Conservation (phyloP, 2,888 invertebrate species). For the Chymomyza caudatula region DNA sequence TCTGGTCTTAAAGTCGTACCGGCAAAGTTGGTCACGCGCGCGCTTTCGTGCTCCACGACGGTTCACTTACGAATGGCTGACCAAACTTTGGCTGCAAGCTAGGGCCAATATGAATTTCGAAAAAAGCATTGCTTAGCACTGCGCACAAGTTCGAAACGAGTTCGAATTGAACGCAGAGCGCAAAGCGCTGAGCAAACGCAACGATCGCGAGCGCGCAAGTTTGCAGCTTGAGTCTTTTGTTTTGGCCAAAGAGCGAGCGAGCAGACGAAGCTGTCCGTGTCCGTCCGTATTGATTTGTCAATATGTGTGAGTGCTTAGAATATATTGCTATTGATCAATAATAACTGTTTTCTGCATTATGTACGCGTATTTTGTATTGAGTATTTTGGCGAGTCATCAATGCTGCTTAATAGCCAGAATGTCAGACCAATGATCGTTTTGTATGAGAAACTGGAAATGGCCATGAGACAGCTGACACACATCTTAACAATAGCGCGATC, state of each 20-base stretch:
- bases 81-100: slow-evolving; percentile 7
- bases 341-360: slow-evolving; percentile 53
- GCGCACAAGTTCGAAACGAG: slow-evolving; percentile 5
- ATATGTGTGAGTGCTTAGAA: slow-evolving; percentile 40
- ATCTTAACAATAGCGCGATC: not conserved
- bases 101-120: not conserved
- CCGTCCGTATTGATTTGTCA: not conserved
- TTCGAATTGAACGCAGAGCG: slow-evolving; percentile 6
- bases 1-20: not conserved
- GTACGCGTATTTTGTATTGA: not conserved
- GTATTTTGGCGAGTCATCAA: not conserved
- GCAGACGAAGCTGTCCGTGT: not conserved
- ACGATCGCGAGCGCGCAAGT: slow-evolving; percentile 36
- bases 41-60: slow-evolving; percentile 59
- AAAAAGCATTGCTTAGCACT: not conserved
- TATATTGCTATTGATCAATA: slow-evolving; percentile 60
- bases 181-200: not conserved
- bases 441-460: not conserved
- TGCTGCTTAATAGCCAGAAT: slow-evolving; percentile 10
- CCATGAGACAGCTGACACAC: not conserved
- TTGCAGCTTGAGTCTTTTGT: slow-evolving; percentile 55
- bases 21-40: slow-evolving; percentile 18
- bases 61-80: slow-evolving; percentile 52
- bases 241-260: slow-evolving; percentile 3
- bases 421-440: not conserved